Evolutionary conservation across 2,113 vertebrate genomes (phyloP).

Genomic region (Dissostichus mawsoni): DNA sequence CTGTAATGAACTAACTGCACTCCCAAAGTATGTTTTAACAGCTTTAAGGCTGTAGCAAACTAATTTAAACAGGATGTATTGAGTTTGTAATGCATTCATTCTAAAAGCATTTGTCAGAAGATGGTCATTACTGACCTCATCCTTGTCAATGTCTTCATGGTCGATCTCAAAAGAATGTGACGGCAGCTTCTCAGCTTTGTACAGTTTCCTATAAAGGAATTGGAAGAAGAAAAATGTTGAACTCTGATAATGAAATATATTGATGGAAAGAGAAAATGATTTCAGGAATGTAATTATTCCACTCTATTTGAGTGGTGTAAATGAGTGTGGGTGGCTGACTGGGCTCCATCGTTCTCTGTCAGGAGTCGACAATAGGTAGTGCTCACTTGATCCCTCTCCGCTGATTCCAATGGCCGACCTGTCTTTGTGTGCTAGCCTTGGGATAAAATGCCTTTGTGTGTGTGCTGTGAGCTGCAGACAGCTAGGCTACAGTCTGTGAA

Average conservation of each 20-base stretch:
- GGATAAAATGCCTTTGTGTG: slow-evolving; percentile 57
- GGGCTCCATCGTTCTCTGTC: slow-evolving; percentile 49
- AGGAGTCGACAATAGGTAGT: slow-evolving; percentile 62
- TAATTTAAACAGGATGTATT: slow-evolving; percentile 50
- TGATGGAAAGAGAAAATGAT: slow-evolving; percentile 26
- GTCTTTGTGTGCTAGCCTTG: slow-evolving; percentile 54
- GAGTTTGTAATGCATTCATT: slow-evolving; percentile 49
- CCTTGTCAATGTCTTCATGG: slow-evolving; percentile 96
- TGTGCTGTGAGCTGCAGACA: slow-evolving; percentile 65
- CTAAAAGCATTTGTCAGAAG: slow-evolving; percentile 49
- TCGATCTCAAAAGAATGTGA: slow-evolving; percentile 98
- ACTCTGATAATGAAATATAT: slow-evolving; percentile 21
- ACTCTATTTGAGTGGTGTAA: slow-evolving; percentile 28
- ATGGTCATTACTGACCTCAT: slow-evolving; percentile 89
- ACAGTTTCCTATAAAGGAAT: slow-evolving; percentile 85
- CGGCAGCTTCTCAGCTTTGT: slow-evolving; percentile 93
- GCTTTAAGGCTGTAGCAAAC: slow-evolving; percentile 50
- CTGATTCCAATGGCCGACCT: slow-evolving; percentile 51
- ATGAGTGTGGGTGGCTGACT: slow-evolving; percentile 49
- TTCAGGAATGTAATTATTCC: slow-evolving; percentile 42
- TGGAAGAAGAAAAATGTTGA: slow-evolving; percentile 13
- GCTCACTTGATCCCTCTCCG: slow-evolving; percentile 43
- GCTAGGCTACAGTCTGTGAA: slow-evolving; percentile 42
- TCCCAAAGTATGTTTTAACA: slow-evolving; percentile 53
- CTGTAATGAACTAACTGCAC: slow-evolving; percentile 36